These are phyloP conservation scores for Apis mellifera DNA, from an alignment of 1,140 invertebrate species.

Conservation along the genomic window Amel_HAv3.1 CM009932.2:7774501-7775000, in stretches of 20 bases:
- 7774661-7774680: slow-evolving; percentile 10
- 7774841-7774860: slow-evolving; percentile 81
- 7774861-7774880: slow-evolving; percentile 80
- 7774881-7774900: slow-evolving; percentile 78
- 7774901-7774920: slow-evolving; percentile 65
- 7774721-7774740: slow-evolving; percentile 39
- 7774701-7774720: slow-evolving; percentile 5
- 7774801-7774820: slow-evolving; percentile 76
- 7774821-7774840: slow-evolving; percentile 78
- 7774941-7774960: slow-evolving; percentile 60
- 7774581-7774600: too few relatives aligned
- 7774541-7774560: too few relatives aligned
- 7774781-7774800: slow-evolving; percentile 71
- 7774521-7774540: too few relatives aligned
- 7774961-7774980: slow-evolving; percentile 60
- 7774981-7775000: slow-evolving; percentile 55
- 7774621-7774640: slow-evolving; percentile 67
- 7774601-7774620: neutral
- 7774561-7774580: too few relatives aligned
- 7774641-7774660: slow-evolving; percentile 21
- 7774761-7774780: slow-evolving; percentile 68
- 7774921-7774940: neutral
- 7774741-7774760: slow-evolving; percentile 66
- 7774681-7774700: slow-evolving; percentile 11
- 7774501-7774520: too few relatives aligned